These are phyloP conservation scores for Trematocara macrostoma DNA, from an alignment of 2,113 vertebrate species.

Conservation along the genomic window DNA sequence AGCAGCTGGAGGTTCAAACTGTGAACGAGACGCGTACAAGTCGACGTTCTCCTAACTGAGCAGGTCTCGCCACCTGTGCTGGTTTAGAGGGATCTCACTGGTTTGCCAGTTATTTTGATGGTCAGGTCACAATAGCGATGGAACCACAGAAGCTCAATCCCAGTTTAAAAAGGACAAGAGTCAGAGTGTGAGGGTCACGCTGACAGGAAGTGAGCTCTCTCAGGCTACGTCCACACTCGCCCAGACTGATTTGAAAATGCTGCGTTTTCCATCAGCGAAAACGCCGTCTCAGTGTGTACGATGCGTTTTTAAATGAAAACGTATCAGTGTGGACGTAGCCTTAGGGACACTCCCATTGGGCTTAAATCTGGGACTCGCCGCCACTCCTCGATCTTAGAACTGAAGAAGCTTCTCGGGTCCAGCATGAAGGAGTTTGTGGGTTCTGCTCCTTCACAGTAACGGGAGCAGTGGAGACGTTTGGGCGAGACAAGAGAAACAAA, in stretches of 20 bases:
- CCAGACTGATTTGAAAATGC: rapidly evolving
- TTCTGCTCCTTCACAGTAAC: background rate
- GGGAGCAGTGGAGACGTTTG: background rate
- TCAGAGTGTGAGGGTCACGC: background rate
- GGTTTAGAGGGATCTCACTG: background rate
- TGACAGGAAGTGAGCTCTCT: background rate
- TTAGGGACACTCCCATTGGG: rapidly evolving
- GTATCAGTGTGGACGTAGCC: background rate
- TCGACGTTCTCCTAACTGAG: background rate
- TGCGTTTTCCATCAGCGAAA: rapidly evolving
- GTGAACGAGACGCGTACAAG: background rate
- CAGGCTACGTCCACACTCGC: rapidly evolving
- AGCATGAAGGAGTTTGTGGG: background rate
- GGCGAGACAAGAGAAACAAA: background rate
- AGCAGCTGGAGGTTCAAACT: background rate
- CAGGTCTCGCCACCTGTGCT: background rate
- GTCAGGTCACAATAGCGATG: background rate
- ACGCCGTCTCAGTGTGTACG: background rate
- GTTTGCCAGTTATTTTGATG: background rate
- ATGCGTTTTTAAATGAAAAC: background rate
- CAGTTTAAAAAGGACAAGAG: background rate
- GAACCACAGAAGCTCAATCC: background rate
- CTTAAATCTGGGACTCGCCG: background rate
- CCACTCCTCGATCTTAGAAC: background rate
- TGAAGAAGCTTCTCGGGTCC: background rate